Evolutionary conservation across 2,113 vertebrate genomes (phyloP).

Genomic region (Trochalopteron elliotii): DNA sequence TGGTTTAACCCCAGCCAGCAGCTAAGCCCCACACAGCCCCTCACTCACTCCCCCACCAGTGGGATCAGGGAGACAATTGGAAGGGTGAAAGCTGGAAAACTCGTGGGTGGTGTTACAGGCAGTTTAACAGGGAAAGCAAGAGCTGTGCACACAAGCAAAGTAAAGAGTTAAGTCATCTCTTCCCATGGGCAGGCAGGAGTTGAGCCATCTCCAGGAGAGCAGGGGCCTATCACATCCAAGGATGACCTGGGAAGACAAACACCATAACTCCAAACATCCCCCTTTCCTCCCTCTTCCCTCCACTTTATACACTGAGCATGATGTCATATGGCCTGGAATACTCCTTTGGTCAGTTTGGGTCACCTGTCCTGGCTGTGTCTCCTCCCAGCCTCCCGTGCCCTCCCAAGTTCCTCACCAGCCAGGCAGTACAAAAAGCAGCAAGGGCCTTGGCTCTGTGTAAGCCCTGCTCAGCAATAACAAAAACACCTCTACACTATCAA

Average conservation of each 20-base stretch:
- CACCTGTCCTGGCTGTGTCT: neutral
- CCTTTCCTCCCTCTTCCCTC: neutral
- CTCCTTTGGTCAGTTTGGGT: neutral
- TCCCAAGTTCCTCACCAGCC: neutral
- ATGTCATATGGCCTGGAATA: neutral
- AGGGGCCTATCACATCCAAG: neutral
- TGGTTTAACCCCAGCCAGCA: neutral
- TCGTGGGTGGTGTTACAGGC: fast-evolving
- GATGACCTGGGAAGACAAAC: neutral
- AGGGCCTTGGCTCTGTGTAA: neutral
- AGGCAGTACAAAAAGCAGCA: neutral
- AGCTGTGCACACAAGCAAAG: neutral
- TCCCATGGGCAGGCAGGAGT: neutral
- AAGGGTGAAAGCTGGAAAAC: neutral
- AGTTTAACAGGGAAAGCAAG: neutral
- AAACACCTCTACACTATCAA: neutral
- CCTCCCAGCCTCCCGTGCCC: fast-evolving
- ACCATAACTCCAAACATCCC: neutral
- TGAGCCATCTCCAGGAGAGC: neutral
- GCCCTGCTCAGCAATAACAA: neutral
- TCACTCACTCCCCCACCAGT: fast-evolving
- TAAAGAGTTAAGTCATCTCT: neutral
- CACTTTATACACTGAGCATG: neutral
- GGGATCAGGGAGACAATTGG: neutral
- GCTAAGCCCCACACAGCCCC: fast-evolving